Percentiles rank a stretch among this genome's conserved stretches.
phyloP scores from a whole-genome alignment of 2,797 vertebrate genomes.

The Thamnophis elegans region DNA sequence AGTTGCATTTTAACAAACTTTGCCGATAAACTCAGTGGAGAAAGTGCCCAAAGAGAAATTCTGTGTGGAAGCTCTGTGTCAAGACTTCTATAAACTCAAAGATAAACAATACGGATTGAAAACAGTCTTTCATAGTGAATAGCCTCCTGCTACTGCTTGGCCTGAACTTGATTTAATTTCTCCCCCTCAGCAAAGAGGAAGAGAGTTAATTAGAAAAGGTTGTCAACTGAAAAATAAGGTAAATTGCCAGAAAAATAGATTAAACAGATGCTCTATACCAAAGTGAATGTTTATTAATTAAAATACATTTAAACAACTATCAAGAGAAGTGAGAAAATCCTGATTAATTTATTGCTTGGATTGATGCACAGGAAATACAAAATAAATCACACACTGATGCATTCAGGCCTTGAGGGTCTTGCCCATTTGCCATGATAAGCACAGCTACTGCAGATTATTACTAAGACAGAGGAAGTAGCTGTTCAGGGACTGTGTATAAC shows the following conservation, averaged over 20 bases:
- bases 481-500: background rate
- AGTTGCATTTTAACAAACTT: background rate
- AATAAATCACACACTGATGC: conserved; percentile 44
- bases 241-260: conserved; percentile 35
- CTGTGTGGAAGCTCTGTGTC: background rate
- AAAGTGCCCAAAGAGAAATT: background rate
- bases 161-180: conserved; percentile 5
- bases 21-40: background rate
- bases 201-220: conserved; percentile 36
- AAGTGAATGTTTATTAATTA: conserved; percentile 37
- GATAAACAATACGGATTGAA: conserved; percentile 2
- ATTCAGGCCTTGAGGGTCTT: conserved; percentile 34
- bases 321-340: conserved; percentile 44
- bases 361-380: conserved; percentile 43
- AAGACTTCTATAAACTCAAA: background rate
- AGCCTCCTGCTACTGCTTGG: conserved; percentile 31
- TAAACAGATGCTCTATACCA: conserved; percentile 26
- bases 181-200: conserved; percentile 28
- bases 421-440: conserved; percentile 21
- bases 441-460: conserved; percentile 29
- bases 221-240: conserved; percentile 43
- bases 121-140: background rate
- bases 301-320: conserved; percentile 10
- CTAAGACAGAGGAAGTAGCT: conserved; percentile 12
- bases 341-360: conserved; percentile 42